phyloP scores from a whole-genome alignment of 2,888 invertebrate genomes.

The Parascotia fuliginaria region DNA sequence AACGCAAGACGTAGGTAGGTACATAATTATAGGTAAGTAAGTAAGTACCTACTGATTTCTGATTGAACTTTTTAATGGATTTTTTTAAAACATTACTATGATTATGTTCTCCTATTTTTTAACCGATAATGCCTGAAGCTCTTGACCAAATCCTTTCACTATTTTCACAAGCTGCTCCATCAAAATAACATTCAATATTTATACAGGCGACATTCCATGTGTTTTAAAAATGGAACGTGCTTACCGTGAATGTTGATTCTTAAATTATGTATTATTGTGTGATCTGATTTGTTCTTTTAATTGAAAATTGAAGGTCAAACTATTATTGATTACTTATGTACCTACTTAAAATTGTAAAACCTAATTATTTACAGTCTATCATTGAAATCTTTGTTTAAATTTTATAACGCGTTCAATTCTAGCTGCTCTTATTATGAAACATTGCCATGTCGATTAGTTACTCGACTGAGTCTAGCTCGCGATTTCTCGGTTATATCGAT shows the following conservation, averaged over 20 bases:
- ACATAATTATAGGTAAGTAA: too few relatives aligned
- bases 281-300: too few relatives aligned
- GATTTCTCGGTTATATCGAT: slow-evolving; percentile 48
- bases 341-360: not conserved
- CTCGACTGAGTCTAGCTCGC: slow-evolving; percentile 47
- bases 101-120: not conserved
- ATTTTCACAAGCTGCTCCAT: not conserved
- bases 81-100: too few relatives aligned
- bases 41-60: too few relatives aligned
- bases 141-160: not conserved
- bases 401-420: slow-evolving; percentile 32
- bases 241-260: too few relatives aligned
- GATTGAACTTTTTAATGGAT: too few relatives aligned
- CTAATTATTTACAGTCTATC: not conserved
- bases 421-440: slow-evolving; percentile 25
- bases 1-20: too few relatives aligned
- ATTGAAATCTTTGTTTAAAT: not conserved
- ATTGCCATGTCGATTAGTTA: slow-evolving; percentile 37
- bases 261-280: too few relatives aligned
- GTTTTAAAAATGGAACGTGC: not conserved
- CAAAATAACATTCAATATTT: not conserved
- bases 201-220: not conserved
- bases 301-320: too few relatives aligned
- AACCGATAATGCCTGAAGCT: not conserved
- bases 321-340: too few relatives aligned